phyloP scores from a whole-genome alignment of 2,797 vertebrate species.

The Coendou prehensilis region DNA sequence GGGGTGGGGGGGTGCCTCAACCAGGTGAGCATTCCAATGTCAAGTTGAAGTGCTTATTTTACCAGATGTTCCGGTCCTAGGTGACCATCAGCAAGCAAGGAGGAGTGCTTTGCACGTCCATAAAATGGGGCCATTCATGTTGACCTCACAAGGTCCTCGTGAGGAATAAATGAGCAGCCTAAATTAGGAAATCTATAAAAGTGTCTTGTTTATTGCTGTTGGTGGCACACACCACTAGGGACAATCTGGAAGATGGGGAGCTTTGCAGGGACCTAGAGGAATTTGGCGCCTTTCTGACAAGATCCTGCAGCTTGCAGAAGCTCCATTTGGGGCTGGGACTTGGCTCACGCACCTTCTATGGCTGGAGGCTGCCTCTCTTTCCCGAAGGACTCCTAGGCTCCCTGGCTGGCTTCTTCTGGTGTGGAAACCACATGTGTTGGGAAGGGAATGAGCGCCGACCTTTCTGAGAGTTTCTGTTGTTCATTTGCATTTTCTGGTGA shows the following conservation, averaged over 20 bases:
- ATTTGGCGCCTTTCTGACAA: neutral
- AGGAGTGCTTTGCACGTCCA: neutral
- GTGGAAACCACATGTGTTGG: neutral
- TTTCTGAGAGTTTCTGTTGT: slow-evolving; percentile 52
- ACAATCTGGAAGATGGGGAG: neutral
- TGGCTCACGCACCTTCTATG: neutral
- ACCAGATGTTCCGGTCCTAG: neutral
- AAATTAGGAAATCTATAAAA: slow-evolving; percentile 14
- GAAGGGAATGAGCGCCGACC: neutral
- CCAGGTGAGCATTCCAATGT: neutral
- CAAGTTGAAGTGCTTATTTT: slow-evolving; percentile 10
- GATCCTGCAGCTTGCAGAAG: neutral
- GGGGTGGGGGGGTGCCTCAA: neutral
- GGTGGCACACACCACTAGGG: neutral
- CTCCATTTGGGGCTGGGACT: neutral
- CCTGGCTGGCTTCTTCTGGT: neutral
- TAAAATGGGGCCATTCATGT: slow-evolving; percentile 40
- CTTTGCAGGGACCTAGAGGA: slow-evolving; percentile 10
- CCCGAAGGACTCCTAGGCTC: neutral
- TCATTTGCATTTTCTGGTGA: slow-evolving; percentile 64
- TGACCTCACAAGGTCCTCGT: neutral
- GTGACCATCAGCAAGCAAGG: neutral
- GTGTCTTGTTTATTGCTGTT: slow-evolving; percentile 1
- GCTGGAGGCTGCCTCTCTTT: neutral
- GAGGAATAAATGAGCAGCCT: slow-evolving; percentile 7